Evolutionary conservation across 2,888 invertebrate genomes (phyloP).

Genomic region (Eupithecia tripunctaria): DNA sequence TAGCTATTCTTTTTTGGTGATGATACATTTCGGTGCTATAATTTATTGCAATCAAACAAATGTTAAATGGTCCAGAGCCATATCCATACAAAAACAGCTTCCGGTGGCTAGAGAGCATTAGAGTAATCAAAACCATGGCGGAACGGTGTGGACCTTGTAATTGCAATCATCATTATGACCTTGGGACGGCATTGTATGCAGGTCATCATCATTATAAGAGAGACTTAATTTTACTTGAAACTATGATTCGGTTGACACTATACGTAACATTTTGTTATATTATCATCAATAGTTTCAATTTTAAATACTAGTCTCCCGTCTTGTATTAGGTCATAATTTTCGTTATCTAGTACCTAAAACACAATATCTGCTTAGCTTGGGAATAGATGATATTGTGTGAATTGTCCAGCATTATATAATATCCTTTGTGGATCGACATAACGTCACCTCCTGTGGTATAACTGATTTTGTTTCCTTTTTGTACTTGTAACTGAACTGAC

Average conservation of each 20-base stretch:
- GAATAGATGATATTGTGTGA: no score
- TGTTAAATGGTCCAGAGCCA: constrained; percentile 17
- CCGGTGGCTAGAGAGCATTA: constrained; percentile 56
- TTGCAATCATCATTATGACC: constrained; percentile 56
- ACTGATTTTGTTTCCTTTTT: no score
- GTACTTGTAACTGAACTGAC: no score
- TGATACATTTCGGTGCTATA: not conserved
- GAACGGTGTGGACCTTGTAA: constrained; percentile 60
- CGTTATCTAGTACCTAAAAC: no score
- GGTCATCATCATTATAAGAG: constrained; percentile 5
- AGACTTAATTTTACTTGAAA: not conserved
- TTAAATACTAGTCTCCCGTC: no score
- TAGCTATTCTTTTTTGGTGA: not conserved
- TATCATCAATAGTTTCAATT: no score
- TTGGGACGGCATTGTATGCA: constrained; percentile 42
- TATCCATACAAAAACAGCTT: constrained; percentile 47
- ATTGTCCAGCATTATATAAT: no score
- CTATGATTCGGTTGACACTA: not conserved
- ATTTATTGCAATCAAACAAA: constrained; percentile 2
- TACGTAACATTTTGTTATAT: not conserved
- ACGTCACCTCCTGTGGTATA: not conserved
- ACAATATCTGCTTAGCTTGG: no score
- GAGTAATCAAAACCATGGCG: constrained; percentile 52
- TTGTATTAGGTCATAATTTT: no score
- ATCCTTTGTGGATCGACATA: not conserved